Evolutionary conservation across 1,140 invertebrate species (phyloP).

Genomic region (Bombus superbus): DNA sequence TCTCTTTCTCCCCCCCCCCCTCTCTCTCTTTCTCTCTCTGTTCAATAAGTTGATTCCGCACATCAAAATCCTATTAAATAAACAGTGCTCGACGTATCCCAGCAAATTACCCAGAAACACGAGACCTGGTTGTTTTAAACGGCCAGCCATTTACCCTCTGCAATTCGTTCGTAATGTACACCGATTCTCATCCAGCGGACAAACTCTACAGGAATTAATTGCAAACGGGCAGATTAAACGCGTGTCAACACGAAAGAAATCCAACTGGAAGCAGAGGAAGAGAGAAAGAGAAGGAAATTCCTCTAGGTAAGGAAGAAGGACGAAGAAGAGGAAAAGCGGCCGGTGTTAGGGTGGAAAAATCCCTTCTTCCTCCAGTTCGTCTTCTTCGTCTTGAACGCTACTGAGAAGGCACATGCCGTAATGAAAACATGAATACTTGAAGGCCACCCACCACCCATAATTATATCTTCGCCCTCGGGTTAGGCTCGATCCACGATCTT

Average conservation of each 20-base stretch:
- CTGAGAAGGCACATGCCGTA: slow-evolving; percentile 72
- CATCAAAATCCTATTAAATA: too few species aligned
- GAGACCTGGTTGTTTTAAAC: not conserved
- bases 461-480: slow-evolving; percentile 81
- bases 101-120: not conserved
- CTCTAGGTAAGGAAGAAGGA: too few species aligned
- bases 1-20: too few species aligned
- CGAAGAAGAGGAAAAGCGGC: not conserved
- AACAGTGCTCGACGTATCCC: not conserved
- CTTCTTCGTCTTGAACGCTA: slow-evolving; percentile 52
- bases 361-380: not conserved
- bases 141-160: not conserved
- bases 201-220: slow-evolving; percentile 21
- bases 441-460: slow-evolving; percentile 79
- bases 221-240: slow-evolving; percentile 26
- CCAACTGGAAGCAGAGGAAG: too few species aligned
- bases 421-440: slow-evolving; percentile 83
- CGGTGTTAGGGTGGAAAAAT: slow-evolving; percentile 64
- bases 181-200: not conserved
- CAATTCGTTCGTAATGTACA: not conserved
- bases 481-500: slow-evolving; percentile 70
- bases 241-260: slow-evolving; percentile 36
- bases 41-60: not conserved
- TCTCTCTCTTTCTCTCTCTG: not conserved
- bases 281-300: not conserved